Evolutionary conservation across 2,797 vertebrate species (phyloP).

Genomic region (Tinamus major): DNA sequence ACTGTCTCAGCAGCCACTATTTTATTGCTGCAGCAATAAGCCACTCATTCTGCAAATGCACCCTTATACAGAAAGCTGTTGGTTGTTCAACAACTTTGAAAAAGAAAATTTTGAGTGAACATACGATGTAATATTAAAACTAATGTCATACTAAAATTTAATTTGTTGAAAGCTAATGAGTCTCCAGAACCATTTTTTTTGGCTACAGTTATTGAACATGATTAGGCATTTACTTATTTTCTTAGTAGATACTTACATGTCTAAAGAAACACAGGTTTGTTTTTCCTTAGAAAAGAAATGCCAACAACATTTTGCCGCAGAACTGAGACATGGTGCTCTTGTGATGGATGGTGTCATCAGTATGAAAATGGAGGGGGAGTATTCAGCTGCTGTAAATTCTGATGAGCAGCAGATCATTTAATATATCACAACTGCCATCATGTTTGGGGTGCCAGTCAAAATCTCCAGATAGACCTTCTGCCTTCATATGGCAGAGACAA

Average conservation of each 20-base stretch:
- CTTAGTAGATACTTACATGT: neutral
- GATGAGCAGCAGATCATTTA: neutral
- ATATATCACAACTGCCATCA: fast-evolving
- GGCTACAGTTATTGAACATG: neutral
- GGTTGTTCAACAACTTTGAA: neutral
- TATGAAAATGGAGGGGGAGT: neutral
- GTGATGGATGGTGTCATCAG: neutral
- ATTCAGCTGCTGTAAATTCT: neutral
- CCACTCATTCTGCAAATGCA: neutral
- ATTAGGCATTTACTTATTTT: neutral
- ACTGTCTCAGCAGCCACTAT: neutral
- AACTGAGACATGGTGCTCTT: neutral
- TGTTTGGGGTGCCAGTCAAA: neutral
- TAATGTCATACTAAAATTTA: neutral
- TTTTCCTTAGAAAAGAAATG: neutral
- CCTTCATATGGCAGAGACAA: neutral
- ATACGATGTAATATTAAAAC: neutral
- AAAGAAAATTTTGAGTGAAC: neutral
- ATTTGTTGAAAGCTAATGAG: neutral
- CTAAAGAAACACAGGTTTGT: neutral
- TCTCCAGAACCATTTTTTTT: neutral
- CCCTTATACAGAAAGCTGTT: neutral
- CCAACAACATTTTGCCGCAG: neutral
- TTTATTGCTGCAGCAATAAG: neutral
- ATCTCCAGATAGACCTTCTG: neutral